phyloP scores from a whole-genome alignment of 1,140 invertebrate genomes.

The Eciton burchellii region DNA sequence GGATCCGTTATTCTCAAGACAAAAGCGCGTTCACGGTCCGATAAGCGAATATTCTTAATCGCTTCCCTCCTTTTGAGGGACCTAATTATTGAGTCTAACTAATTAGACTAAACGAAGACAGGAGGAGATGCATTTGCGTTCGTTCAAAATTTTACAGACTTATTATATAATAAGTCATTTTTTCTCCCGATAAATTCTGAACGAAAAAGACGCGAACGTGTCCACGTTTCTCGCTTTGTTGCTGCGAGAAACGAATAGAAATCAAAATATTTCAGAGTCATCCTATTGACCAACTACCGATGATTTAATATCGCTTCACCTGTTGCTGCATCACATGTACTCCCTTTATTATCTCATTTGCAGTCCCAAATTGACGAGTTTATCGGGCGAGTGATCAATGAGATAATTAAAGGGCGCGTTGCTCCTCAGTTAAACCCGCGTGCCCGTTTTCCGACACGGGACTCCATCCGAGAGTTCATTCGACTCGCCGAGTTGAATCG shows the following conservation, averaged over 20 bases:
- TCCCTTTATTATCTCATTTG: conserved; percentile 3
- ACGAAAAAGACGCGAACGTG: background rate
- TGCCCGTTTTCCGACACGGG: background rate
- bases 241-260: background rate
- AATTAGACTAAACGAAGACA: conserved; percentile 6
- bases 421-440: background rate
- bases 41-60: background rate
- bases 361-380: background rate
- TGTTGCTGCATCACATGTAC: background rate
- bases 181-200: background rate
- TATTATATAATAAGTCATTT: background rate
- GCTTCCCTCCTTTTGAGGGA: background rate
- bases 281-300: background rate
- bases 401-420: background rate
- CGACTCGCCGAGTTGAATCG: background rate
- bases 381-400: background rate
- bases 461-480: background rate
- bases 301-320: background rate
- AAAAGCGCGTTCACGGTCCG: conserved; percentile 21
- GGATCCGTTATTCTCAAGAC: conserved; percentile 27
- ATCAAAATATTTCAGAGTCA: background rate
- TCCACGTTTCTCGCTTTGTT: background rate
- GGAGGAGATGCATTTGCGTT: background rate
- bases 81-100: too few relatives aligned
- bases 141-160: background rate